phyloP scores from a whole-genome alignment of 2,797 vertebrate genomes.

The Phrynocephalus guinanensis region DNA sequence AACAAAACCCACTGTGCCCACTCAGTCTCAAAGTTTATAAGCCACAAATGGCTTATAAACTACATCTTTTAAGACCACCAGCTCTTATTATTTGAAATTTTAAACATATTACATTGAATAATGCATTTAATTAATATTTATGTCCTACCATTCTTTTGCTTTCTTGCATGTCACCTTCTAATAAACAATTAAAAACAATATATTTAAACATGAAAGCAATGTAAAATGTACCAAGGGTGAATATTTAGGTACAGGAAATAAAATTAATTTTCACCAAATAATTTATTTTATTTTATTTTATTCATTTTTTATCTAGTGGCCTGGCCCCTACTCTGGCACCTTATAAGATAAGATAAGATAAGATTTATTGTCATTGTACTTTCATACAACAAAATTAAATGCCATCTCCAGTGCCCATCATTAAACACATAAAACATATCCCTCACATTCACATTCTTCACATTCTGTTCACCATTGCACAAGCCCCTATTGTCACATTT shows the following conservation, averaged over 20 bases:
- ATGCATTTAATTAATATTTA: not conserved
- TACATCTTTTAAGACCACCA: not conserved
- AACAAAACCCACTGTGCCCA: not conserved
- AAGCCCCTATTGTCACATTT: no score
- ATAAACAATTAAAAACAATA: not conserved
- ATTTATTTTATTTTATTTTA: no score
- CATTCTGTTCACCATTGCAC: no score
- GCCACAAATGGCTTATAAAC: conserved; percentile 4
- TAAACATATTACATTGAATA: not conserved
- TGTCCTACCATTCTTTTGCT: not conserved
- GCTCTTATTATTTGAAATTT: not conserved
- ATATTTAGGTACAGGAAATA: not conserved
- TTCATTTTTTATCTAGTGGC: no score
- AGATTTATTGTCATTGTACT: no score
- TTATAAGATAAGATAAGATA: no score
- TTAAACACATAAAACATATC: no score
- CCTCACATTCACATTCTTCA: no score
- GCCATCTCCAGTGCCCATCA: no score
- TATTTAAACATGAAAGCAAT: not conserved
- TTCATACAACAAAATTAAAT: no score
- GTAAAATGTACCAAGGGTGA: not conserved
- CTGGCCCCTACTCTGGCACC: no score
- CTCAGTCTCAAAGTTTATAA: not conserved
- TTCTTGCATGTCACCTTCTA: not conserved
- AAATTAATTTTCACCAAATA: not conserved